These are phyloP conservation scores for Euproctis similis DNA, from an alignment of 2,888 invertebrate genomes.

Conservation along the genomic window DNA sequence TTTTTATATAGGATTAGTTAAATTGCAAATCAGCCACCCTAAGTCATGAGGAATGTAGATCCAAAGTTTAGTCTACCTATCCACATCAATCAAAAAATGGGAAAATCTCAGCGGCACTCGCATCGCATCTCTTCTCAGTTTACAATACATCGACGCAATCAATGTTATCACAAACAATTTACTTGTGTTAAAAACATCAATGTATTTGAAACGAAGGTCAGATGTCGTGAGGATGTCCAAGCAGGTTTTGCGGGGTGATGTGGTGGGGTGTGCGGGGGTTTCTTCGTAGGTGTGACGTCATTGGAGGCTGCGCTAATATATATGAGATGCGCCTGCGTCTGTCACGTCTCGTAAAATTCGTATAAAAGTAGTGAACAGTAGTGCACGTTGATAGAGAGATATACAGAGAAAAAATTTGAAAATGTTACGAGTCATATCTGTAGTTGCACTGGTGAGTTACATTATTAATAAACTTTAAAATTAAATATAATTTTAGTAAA, in stretches of 20 bases:
- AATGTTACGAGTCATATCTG: conserved; percentile 53
- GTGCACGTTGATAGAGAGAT: conserved; percentile 32
- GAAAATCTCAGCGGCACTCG: neutral
- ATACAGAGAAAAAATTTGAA: conserved; percentile 25
- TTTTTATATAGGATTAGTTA: too few species aligned
- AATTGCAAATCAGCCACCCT: too few species aligned
- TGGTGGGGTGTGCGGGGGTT: conserved; percentile 20
- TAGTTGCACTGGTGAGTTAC: conserved; percentile 50
- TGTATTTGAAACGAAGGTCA: conserved; percentile 47
- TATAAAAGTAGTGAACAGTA: conserved; percentile 39
- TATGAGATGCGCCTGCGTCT: conserved; percentile 57
- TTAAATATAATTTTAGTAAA: too few species aligned
- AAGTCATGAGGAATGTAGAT: too few species aligned
- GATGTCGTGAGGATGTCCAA: conserved; percentile 51
- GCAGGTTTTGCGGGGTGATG: conserved; percentile 43
- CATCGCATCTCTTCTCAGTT: neutral
- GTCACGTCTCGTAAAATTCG: conserved; percentile 42
- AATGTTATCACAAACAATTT: conserved; percentile 14
- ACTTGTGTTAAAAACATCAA: conserved; percentile 26
- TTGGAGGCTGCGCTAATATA: conserved; percentile 60
- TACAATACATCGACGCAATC: conserved; percentile 24
- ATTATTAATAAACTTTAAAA: too few species aligned
- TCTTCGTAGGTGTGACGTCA: too few species aligned
- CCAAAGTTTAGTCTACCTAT: too few species aligned
- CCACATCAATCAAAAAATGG: too few species aligned